Conservation (phyloP, 2,888 invertebrate species). For the Thera obeliscata region DNA sequence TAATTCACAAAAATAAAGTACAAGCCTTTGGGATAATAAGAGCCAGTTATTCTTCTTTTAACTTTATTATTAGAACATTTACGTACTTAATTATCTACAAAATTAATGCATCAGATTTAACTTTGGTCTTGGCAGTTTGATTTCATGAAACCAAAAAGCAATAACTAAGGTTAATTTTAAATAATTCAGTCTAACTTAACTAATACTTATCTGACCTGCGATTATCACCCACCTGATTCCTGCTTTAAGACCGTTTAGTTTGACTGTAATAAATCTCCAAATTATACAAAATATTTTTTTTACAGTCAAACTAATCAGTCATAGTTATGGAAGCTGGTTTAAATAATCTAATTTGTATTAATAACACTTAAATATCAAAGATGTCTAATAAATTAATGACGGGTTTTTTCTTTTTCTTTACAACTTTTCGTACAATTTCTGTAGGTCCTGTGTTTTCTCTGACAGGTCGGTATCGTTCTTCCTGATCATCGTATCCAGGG, state of each 20-base stretch:
- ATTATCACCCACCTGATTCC: slow-evolving; percentile 13
- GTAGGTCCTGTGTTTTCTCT: slow-evolving; percentile 54
- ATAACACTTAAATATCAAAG: slow-evolving; percentile 69
- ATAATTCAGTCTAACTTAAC: slow-evolving; percentile 12
- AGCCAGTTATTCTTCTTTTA: background rate
- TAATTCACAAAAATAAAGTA: too few relatives aligned
- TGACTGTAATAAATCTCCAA: background rate
- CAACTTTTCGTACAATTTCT: slow-evolving; percentile 70
- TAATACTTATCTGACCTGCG: slow-evolving; percentile 15
- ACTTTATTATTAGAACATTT: slow-evolving; percentile 9
- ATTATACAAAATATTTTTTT: too few relatives aligned
- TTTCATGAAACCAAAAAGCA: slow-evolving; percentile 16
- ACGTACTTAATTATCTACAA: slow-evolving; percentile 12
- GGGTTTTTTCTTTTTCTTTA: slow-evolving; percentile 72
- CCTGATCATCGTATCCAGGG: slow-evolving; percentile 57
- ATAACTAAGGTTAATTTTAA: slow-evolving; percentile 10
- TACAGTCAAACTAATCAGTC: background rate
- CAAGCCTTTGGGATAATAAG: background rate
- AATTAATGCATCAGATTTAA: slow-evolving; percentile 11
- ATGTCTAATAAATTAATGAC: slow-evolving; percentile 74
- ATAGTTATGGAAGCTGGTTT: background rate
- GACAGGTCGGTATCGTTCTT: slow-evolving; percentile 60
- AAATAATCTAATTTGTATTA: slow-evolving; percentile 65
- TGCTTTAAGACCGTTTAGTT: background rate
- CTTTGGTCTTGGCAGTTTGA: slow-evolving; percentile 18